Evolutionary conservation across 2,888 invertebrate genomes (phyloP), one percentile per base, ranked within the genome.

Genomic region (Protophormia terraenovae): DNA sequence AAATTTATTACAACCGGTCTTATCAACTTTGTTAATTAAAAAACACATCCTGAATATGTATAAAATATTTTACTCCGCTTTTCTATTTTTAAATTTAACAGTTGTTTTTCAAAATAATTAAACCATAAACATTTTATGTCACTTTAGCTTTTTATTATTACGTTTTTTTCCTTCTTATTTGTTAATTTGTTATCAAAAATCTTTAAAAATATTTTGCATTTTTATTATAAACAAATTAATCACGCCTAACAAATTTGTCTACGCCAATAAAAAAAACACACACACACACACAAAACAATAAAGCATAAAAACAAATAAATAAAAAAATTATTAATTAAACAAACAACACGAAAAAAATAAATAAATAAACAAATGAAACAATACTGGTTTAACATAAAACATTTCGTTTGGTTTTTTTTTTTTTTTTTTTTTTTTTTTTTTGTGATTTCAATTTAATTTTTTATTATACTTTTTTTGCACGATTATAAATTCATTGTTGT

Each of bases 401-500:
- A 32, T 35, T n/a, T 67, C 24, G 7, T 64, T 64, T 41, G 19
- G 22, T 64, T 64, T n/a, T 24, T 22, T 50, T 22, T 53, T 38
- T 10, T 60, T 69, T 62, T 22, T 16, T 45, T n/a, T 29, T 29
- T 38, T 53, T 45, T 58, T 62, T 38, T 27, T 22, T 16, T 55
- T 38, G 24, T 71, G n/a, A n/a, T n/a, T n/a, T n/a, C n/a, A n/a
- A n/a, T n/a, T n/a, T n/a, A n/a, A n/a, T n/a, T n/a, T n/a, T n/a
- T n/a, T n/a, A n/a, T n/a, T n/a, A n/a, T n/a, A n/a, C n/a, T n/a
- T 55, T 27, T 41, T 62, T 62, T 82, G 45, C 58, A 58, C 76
- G 66, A 67, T 69, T 75, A 82, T 88, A 88, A 90, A 90, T 90
- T 90, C 88, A 89, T 90, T 90, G 88, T 64, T 62, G 38, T 66